Evolutionary conservation across 2,888 invertebrate species (phyloP), one percentile per base, ranked within the genome.

Genomic region (Acanthoscelides obtectus): DNA sequence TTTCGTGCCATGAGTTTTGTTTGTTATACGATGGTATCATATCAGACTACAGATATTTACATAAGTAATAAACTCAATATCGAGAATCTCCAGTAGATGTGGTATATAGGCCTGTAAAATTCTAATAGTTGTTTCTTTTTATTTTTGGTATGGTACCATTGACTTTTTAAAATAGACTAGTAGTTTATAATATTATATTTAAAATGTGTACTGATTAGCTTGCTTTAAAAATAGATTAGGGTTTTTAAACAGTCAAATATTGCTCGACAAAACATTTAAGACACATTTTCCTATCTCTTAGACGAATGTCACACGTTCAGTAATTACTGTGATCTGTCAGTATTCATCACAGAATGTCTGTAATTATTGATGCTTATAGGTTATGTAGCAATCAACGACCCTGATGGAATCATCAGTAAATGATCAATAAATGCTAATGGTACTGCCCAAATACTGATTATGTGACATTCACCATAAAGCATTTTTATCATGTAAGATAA

Each of bases 161-260:
- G 45, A 45, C 45, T 6, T 45, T 8, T 25, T 25, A 25, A 25
- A 25, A 25, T 25, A 5, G 25, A 25, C 3, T 45, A 45, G 17
- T 45, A 45, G 8, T 45, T 45, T 45, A 45, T 45, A 45, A 6
- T 45, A 45, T 45, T 45, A 45, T 45, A 45, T 45, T 45, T 12
- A 45, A 45, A 45, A 45, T 45, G 45, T 45, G 45, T 45, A 45
- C 45, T 45, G 45, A 45, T 45, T 45, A 45, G 45, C 45, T 45
- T 45, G 45, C 45, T 45, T 45, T 45, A 45, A 45, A 25, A 45
- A 22, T 63, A 69, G 67, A 22, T 45, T 67, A 64, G 45, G 69
- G n/a, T n/a, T 69, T 66, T 69, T 69, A 5, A 65, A 27, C 12
- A 64, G 68, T 65, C 21, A 71, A 71, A 68, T 71, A 66, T 66